phyloP scores from a whole-genome alignment of 2,113 vertebrate species.

The Brachirus orientalis region DNA sequence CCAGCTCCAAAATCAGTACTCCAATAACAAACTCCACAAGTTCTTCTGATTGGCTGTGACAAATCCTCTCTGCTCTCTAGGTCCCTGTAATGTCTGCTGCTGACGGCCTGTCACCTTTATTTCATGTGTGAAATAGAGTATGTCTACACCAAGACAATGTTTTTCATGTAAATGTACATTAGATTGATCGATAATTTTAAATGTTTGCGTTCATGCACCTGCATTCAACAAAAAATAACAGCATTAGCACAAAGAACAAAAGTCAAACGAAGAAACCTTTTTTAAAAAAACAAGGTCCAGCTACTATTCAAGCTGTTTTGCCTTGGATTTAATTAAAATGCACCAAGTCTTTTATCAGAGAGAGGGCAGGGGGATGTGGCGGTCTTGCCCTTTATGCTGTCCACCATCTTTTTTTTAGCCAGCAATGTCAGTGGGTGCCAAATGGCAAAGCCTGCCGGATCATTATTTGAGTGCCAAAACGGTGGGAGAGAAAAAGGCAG shows the following conservation, averaged over 20 bases:
- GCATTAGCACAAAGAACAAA: not conserved
- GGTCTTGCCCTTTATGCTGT: slow-evolving; percentile 51
- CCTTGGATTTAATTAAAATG: slow-evolving; percentile 61
- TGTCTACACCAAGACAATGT: no score
- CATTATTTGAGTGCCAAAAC: slow-evolving; percentile 74
- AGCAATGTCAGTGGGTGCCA: slow-evolving; percentile 65
- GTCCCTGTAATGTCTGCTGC: slow-evolving; percentile 45
- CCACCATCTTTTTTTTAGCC: slow-evolving; percentile 41
- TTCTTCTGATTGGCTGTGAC: slow-evolving; percentile 73
- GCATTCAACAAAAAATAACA: not conserved
- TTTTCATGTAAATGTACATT: not conserved
- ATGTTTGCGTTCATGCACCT: not conserved
- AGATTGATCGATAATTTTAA: not conserved
- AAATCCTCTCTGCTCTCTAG: slow-evolving; percentile 52
- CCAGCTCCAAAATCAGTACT: slow-evolving; percentile 71
- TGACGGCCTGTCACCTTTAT: slow-evolving; percentile 40
- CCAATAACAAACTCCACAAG: slow-evolving; percentile 72
- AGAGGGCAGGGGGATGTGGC: slow-evolving; percentile 37
- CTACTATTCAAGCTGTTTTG: slow-evolving; percentile 44
- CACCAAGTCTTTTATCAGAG: slow-evolving; percentile 47
- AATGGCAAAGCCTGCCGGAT: slow-evolving; percentile 66
- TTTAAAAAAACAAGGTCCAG: slow-evolving; percentile 19
- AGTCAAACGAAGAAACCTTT: slow-evolving; percentile 29
- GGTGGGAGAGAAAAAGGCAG: slow-evolving; percentile 69
- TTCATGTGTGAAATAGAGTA: slow-evolving; percentile 15